Conservation (phyloP, 2,888 invertebrate species). For the Rhorus exstirpatorius region DNA sequence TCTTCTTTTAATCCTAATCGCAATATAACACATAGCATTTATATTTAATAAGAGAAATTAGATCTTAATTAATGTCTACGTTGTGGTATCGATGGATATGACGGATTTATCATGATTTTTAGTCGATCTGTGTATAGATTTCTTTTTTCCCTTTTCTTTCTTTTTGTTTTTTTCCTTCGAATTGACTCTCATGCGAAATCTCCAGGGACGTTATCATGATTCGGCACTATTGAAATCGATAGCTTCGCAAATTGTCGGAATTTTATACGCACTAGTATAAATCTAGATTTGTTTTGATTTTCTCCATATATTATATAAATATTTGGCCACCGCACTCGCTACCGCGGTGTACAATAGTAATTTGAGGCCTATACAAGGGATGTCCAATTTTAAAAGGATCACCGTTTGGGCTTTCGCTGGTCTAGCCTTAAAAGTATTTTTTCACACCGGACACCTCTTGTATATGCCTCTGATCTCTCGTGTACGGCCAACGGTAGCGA, state of each 20-base stretch:
- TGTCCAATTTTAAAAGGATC: too few species aligned
- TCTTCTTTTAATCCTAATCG: slow-evolving; percentile 20
- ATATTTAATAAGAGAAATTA: slow-evolving; percentile 43
- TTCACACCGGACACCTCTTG: too few species aligned
- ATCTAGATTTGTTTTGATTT: slow-evolving; percentile 36
- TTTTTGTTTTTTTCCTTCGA: not conserved
- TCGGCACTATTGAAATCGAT: slow-evolving; percentile 32
- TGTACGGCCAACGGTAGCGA: too few species aligned
- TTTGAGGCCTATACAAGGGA: too few species aligned
- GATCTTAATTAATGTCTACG: slow-evolving; percentile 22
- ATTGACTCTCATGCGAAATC: not conserved
- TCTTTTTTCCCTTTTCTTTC: not conserved
- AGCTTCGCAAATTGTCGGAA: not conserved
- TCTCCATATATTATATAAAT: too few species aligned
- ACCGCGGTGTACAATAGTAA: too few species aligned
- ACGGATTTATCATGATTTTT: slow-evolving; percentile 7
- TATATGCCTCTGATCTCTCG: not conserved
- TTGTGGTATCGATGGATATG: slow-evolving; percentile 31
- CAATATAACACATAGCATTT: slow-evolving; percentile 41
- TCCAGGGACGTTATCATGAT: slow-evolving; percentile 44
- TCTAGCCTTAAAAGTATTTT: too few species aligned
- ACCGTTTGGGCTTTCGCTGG: too few species aligned
- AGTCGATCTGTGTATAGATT: slow-evolving; percentile 17
- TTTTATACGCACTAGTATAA: slow-evolving; percentile 14
- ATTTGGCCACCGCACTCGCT: too few species aligned